These are phyloP conservation scores for Muntiacus reevesi DNA, from an alignment of 2,113 vertebrate genomes.

Conservation along the genomic window DNA sequence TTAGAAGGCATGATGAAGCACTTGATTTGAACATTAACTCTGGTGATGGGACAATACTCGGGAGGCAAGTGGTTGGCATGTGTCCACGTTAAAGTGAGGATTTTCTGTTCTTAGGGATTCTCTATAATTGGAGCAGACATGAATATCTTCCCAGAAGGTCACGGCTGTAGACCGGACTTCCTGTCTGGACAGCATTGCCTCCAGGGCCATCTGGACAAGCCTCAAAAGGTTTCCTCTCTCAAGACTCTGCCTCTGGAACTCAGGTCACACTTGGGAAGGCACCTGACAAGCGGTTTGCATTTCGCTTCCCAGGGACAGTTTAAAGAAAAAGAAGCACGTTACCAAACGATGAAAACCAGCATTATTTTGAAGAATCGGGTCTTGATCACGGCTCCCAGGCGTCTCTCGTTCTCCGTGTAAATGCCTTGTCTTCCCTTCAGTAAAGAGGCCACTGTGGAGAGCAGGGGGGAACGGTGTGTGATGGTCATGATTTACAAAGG, in stretches of 20 bases:
- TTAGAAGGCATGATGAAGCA: too few relatives aligned
- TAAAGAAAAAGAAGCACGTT: conserved; percentile 2
- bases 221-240: background rate
- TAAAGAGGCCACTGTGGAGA: conserved; percentile 90
- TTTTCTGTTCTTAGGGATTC: background rate
- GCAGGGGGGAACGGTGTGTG: accelerated
- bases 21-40: too few relatives aligned
- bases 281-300: background rate
- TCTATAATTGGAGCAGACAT: too few relatives aligned
- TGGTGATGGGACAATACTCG: accelerated
- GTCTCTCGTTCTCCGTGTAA: conserved; percentile 96
- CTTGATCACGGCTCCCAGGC: conserved; percentile 89
- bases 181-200: background rate
- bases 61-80: background rate
- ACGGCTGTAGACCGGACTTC: background rate
- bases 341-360: conserved; percentile 95
- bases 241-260: background rate
- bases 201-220: background rate
- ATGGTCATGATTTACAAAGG: background rate
- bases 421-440: conserved; percentile 95
- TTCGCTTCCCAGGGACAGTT: background rate
- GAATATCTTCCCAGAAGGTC: background rate
- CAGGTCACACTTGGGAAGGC: background rate
- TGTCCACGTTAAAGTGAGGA: background rate
- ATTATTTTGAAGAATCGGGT: conserved; percentile 98